A percentile compares a stretch with the other conserved stretches of the same genome.
Evolutionary conservation across 1,140 invertebrate genomes (phyloP).

Genomic region (Bombus breviceps): DNA sequence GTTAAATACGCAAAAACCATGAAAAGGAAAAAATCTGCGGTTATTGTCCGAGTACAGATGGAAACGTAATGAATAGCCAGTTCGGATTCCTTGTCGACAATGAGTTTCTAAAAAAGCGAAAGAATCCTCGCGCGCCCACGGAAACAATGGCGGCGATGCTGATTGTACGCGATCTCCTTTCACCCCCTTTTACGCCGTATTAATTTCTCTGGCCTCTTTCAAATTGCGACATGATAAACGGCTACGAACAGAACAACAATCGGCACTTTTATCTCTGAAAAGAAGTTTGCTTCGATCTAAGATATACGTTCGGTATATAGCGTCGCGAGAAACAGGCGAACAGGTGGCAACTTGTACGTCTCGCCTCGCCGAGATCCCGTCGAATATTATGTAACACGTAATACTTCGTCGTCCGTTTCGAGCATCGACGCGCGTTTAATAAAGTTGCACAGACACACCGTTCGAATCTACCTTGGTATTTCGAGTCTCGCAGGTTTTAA

Average conservation of each 20-base stretch:
- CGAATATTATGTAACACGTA: neutral
- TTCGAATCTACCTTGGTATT: too few species aligned
- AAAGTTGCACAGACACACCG: too few species aligned
- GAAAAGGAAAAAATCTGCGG: neutral
- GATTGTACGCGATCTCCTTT: conserved; percentile 25
- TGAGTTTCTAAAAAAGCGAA: conserved; percentile 40
- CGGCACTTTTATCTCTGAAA: conserved; percentile 10
- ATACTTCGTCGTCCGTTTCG: too few species aligned
- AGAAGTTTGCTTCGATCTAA: neutral
- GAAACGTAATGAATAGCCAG: conserved; percentile 39
- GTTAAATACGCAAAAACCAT: neutral
- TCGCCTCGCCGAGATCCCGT: neutral
- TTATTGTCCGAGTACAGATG: conserved; percentile 5
- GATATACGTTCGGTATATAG: neutral
- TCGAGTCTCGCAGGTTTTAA: neutral
- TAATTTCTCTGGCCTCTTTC: conserved; percentile 51
- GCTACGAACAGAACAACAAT: neutral
- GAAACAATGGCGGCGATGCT: conserved; percentile 34
- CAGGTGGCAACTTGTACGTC: conserved; percentile 12
- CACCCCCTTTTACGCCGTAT: conserved; percentile 20
- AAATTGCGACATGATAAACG: conserved; percentile 45
- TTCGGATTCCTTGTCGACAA: conserved; percentile 18
- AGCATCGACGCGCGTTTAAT: neutral
- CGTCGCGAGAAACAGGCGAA: neutral
- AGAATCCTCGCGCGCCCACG: conserved; percentile 30